Evolutionary conservation across 2,797 vertebrate species (phyloP).

Genomic region (Meriones psammophilus): DNA sequence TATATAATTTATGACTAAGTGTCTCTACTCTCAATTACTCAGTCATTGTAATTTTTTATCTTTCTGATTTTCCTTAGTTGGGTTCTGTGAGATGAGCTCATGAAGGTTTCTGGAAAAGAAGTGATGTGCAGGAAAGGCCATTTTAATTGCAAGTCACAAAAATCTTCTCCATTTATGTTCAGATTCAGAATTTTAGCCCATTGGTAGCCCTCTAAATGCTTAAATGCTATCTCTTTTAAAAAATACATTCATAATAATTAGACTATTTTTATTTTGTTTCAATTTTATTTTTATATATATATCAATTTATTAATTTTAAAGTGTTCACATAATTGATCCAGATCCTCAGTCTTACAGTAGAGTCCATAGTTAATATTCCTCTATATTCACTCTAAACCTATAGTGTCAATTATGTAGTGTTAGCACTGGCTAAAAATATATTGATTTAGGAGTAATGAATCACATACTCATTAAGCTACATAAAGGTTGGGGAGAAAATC

Average conservation of each 20-base stretch:
- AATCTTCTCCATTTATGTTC: background rate
- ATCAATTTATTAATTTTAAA: background rate
- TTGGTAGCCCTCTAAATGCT: background rate
- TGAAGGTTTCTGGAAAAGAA: background rate
- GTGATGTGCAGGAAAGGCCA: background rate
- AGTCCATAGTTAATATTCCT: background rate
- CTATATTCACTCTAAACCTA: background rate
- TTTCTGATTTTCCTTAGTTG: background rate
- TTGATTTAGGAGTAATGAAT: background rate
- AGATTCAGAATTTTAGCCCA: slow-evolving; percentile 39
- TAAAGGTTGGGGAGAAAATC: background rate
- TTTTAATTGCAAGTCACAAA: background rate
- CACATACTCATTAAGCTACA: background rate
- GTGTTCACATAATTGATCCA: background rate
- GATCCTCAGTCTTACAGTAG: background rate
- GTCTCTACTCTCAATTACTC: background rate
- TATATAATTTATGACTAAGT: background rate
- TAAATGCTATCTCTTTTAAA: background rate
- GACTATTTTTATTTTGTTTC: background rate
- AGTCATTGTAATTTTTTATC: background rate
- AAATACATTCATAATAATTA: background rate
- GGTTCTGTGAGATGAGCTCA: background rate
- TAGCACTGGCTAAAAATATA: background rate
- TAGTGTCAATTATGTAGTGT: background rate
- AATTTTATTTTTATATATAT: background rate